phyloP scores from a whole-genome alignment of 23 tunicate species.

The Halocynthia roretzi region DNA sequence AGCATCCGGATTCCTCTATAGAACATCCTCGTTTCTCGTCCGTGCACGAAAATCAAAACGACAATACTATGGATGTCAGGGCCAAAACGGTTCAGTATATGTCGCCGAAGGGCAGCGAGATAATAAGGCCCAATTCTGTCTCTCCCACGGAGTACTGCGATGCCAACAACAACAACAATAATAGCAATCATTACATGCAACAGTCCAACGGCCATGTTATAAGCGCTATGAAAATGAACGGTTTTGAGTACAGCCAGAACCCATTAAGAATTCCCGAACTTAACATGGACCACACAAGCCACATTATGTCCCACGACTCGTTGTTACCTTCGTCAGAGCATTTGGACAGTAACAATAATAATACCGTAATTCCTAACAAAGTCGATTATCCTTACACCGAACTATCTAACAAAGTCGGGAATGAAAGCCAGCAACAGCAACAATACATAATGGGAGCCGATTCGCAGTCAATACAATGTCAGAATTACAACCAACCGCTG shows the following conservation, averaged over 20 bases:
- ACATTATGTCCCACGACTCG: neutral
- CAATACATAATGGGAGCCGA: slow-evolving; percentile 7
- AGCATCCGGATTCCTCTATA: too few relatives aligned
- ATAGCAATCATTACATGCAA: neutral
- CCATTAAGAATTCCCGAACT: neutral
- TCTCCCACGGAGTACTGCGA: neutral
- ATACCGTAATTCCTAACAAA: neutral
- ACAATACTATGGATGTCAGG: too few relatives aligned
- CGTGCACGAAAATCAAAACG: too few relatives aligned
- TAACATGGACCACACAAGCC: neutral
- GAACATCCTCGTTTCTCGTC: too few relatives aligned
- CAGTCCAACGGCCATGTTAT: neutral
- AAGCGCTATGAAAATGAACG: neutral
- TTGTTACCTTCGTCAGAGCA: neutral
- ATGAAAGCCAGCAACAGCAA: neutral
- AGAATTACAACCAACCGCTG: neutral
- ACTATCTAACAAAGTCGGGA: neutral
- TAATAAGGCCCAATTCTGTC: slow-evolving; percentile 1
- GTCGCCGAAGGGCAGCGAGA: neutral
- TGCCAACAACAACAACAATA: neutral
- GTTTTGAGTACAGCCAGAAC: neutral
- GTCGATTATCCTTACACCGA: slow-evolving; percentile 7
- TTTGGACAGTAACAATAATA: neutral
- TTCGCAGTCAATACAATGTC: slow-evolving; percentile 5
- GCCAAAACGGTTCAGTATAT: too few relatives aligned